phyloP scores from a whole-genome alignment of 2,888 invertebrate genomes.

The Eumacrocentrus americanus region DNA sequence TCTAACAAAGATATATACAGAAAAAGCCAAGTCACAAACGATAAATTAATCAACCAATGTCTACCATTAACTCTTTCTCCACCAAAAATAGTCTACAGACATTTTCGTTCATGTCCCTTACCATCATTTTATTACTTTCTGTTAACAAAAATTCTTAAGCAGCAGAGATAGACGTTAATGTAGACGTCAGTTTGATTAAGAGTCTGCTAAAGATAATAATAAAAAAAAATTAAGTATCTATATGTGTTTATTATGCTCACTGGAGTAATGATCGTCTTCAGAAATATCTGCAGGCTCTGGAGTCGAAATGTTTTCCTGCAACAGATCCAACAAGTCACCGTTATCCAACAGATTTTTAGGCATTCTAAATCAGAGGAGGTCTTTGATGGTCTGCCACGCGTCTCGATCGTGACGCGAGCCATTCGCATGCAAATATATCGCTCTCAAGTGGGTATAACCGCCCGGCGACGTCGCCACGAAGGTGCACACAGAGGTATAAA shows the following conservation, averaged over 20 bases:
- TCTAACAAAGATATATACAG: background rate
- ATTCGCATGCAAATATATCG: constrained; percentile 38
- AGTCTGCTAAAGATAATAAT: no score
- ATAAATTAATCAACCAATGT: background rate
- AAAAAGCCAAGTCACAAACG: background rate
- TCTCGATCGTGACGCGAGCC: constrained; percentile 35
- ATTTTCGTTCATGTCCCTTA: no score
- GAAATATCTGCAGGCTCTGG: constrained; percentile 73
- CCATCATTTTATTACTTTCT: background rate
- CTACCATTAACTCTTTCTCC: no score
- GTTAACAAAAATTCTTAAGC: background rate
- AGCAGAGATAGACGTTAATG: background rate
- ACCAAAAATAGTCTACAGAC: no score
- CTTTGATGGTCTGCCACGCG: constrained; percentile 20
- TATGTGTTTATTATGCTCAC: constrained; percentile 66
- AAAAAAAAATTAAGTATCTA: background rate
- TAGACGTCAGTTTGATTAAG: no score
- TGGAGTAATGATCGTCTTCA: constrained; percentile 75
- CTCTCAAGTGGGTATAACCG: constrained; percentile 26
- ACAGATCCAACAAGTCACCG: constrained; percentile 51
- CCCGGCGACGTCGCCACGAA: constrained; percentile 22
- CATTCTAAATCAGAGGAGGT: background rate
- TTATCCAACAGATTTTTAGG: constrained; percentile 26
- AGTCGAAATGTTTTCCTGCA: constrained; percentile 74
- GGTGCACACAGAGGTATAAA: background rate